A percentile compares a stretch with the other conserved stretches of the same genome.
These are phyloP conservation scores for Podarcis siculus DNA, from an alignment of 2,797 vertebrate genomes.

Conservation along the genomic window DNA sequence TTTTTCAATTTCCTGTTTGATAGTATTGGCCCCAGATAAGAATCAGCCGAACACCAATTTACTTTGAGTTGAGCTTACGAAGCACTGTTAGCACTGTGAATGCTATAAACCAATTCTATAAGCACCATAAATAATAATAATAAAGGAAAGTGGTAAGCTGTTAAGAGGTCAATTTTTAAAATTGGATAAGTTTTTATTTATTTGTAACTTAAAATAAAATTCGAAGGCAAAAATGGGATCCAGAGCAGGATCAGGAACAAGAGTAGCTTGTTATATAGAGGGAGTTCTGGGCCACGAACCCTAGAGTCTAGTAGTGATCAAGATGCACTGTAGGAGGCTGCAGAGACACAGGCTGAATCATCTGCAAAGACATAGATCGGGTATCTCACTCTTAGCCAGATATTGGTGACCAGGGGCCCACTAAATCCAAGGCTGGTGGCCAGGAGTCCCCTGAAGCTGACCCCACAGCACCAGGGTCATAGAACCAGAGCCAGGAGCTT, in stretches of 20 bases:
- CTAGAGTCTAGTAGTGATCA: too few species aligned
- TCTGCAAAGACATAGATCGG: too few species aligned
- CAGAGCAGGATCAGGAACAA: not conserved
- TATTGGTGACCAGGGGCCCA: too few species aligned
- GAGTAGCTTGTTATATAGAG: not conserved
- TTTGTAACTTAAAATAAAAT: not conserved
- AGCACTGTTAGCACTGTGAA: not conserved
- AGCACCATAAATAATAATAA: not conserved
- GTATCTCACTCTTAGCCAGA: too few species aligned
- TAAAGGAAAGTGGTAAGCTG: not conserved
- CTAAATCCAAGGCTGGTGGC: too few species aligned
- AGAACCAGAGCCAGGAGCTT: too few species aligned
- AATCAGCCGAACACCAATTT: not conserved
- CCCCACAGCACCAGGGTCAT: too few species aligned
- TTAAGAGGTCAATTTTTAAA: too few species aligned
- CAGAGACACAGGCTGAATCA: too few species aligned
- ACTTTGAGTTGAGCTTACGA: not conserved
- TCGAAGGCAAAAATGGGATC: not conserved
- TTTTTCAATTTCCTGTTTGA: not conserved
- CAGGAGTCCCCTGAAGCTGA: too few species aligned
- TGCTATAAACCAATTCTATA: not conserved
- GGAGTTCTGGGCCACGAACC: not conserved
- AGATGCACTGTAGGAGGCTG: too few species aligned
- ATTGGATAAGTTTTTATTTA: not conserved
- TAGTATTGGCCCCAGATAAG: not conserved